A percentile compares a stretch with the other conserved stretches of the same genome.
Conservation (phyloP, 1,140 invertebrate species). For the Sarcophaga peregrina region DNA sequence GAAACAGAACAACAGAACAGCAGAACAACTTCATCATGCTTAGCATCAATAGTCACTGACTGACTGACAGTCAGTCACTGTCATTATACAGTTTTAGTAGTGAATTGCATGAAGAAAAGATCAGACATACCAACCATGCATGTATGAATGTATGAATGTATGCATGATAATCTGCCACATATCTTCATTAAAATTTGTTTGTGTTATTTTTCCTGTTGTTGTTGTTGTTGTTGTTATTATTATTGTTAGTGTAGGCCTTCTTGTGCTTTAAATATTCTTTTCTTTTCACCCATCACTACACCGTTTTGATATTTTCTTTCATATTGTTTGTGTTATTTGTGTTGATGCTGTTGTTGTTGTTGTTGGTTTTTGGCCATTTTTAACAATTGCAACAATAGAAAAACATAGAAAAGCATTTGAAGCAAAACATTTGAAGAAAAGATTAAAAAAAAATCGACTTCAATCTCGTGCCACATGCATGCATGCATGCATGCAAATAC, state of each 20-base stretch:
- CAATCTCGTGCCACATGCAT: slow-evolving; percentile 9
- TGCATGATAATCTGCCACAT: too few relatives aligned
- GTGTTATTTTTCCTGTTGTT: not conserved
- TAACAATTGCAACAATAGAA: not conserved
- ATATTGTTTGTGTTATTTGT: not conserved
- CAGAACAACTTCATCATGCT: not conserved
- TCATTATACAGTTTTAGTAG: too few relatives aligned
- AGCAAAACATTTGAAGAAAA: too few relatives aligned
- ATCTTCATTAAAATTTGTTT: slow-evolving; percentile 20
- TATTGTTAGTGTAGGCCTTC: not conserved
- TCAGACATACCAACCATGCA: not conserved
- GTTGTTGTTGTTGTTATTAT: too few relatives aligned
- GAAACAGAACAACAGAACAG: not conserved
- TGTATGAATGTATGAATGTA: too few relatives aligned
- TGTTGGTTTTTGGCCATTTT: not conserved
- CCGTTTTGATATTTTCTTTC: not conserved
- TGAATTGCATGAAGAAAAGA: not conserved
- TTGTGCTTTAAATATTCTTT: not conserved
- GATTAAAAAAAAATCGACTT: not conserved
- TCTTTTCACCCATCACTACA: not conserved
- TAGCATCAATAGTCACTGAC: too few relatives aligned
- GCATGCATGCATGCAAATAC: too few relatives aligned
- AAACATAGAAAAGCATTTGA: not conserved
- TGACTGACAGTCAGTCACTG: too few relatives aligned
- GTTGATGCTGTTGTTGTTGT: not conserved